Percentiles rank a stretch among this genome's conserved stretches.
These are phyloP conservation scores for Echeneis naucrates DNA, from an alignment of 2,797 vertebrate species.

Conservation along the genomic window DNA sequence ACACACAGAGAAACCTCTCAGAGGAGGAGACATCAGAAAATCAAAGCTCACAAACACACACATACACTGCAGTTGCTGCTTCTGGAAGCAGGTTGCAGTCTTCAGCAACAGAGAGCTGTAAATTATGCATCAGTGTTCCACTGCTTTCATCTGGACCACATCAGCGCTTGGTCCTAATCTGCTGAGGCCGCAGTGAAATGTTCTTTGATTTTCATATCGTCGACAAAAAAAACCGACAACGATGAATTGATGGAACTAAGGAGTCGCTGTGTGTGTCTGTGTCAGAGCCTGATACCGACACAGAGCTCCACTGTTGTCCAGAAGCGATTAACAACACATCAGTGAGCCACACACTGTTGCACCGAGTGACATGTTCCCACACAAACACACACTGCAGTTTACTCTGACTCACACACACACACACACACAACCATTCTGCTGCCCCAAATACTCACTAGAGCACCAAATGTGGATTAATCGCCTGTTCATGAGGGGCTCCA, in stretches of 20 bases:
- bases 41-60: constrained; percentile 39
- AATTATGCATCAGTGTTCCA: constrained; percentile 32
- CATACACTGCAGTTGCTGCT: constrained; percentile 21
- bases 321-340: neutral
- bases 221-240: neutral
- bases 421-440: constrained; percentile 1
- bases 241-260: neutral
- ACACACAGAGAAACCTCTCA: constrained; percentile 12
- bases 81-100: constrained; percentile 24
- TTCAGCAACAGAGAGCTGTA: neutral
- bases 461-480: constrained; percentile 7
- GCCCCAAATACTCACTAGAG: constrained; percentile 7
- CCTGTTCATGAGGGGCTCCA: no score
- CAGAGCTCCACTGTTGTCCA: constrained; percentile 1
- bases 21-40: constrained; percentile 31
- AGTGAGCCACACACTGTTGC: constrained; percentile 2
- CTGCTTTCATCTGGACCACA: constrained; percentile 7
- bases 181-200: neutral
- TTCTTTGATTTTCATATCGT: neutral
- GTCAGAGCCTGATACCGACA: neutral
- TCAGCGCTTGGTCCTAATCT: neutral
- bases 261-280: neutral
- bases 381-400: neutral
- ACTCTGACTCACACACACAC: neutral
- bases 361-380: neutral